Evolutionary conservation across 2,888 invertebrate species (phyloP).

Genomic region (Sycophila texana): DNA sequence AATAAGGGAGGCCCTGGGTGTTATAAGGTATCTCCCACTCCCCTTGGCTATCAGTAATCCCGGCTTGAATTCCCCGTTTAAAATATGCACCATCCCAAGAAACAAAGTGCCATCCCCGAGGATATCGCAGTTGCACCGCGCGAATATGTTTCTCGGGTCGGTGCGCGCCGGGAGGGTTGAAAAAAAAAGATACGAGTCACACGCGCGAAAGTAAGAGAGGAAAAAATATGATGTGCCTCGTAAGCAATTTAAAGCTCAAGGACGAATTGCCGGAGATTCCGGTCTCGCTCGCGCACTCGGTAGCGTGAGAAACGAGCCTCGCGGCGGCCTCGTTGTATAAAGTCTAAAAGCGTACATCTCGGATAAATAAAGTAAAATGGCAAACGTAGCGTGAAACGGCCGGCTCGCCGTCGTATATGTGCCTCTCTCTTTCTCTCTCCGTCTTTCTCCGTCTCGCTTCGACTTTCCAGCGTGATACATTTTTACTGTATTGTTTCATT

Average conservation of each 20-base stretch:
- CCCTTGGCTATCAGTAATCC: slow-evolving; percentile 44
- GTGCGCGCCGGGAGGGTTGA: slow-evolving; percentile 5
- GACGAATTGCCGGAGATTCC: slow-evolving; percentile 52
- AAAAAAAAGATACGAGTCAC: slow-evolving; percentile 13
- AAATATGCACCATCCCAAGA: slow-evolving; percentile 48
- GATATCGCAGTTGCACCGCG: slow-evolving; percentile 38
- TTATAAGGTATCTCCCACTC: not conserved
- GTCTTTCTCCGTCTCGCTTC: not conserved
- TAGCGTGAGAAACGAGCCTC: slow-evolving; percentile 54
- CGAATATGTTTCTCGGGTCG: slow-evolving; percentile 27
- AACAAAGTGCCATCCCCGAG: slow-evolving; percentile 42
- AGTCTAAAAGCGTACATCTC: slow-evolving; percentile 68
- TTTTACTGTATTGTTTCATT: slow-evolving; percentile 62
- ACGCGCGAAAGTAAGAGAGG: slow-evolving; percentile 10
- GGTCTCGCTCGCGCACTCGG: slow-evolving; percentile 41
- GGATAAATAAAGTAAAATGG: slow-evolving; percentile 69
- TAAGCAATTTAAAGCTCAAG: slow-evolving; percentile 57
- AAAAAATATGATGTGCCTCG: slow-evolving; percentile 55
- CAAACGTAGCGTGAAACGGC: slow-evolving; percentile 71
- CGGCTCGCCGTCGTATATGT: slow-evolving; percentile 37
- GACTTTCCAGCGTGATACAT: slow-evolving; percentile 61
- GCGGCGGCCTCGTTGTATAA: slow-evolving; percentile 58
- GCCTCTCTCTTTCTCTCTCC: not conserved
- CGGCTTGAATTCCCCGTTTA: slow-evolving; percentile 39
- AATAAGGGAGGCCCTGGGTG: too few relatives aligned